These are phyloP conservation scores for Paragorgia papillata DNA, from an alignment of 92 coral and sea anemone species.

Conservation along the genomic window DNA sequence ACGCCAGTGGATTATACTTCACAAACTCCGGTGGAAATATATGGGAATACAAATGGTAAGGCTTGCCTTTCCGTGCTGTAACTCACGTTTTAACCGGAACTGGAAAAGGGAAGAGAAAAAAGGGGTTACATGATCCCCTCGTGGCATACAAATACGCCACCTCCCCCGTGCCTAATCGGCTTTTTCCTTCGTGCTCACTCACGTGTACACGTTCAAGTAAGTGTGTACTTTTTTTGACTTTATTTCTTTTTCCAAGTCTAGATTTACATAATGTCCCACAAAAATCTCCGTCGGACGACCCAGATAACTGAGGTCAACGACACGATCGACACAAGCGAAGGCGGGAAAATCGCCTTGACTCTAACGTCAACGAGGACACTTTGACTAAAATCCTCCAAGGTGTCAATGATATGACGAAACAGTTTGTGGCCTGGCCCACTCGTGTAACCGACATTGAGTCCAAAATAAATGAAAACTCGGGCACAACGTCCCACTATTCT, in stretches of 20 bases:
- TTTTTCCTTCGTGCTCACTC: conserved; percentile 24
- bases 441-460: conserved; percentile 4
- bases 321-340: conserved; percentile 13
- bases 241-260: background rate
- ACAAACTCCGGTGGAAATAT: too few species aligned
- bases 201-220: conserved; percentile 32
- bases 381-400: background rate
- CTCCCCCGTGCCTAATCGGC: conserved; percentile 12
- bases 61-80: too few species aligned
- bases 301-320: background rate
- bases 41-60: too few species aligned
- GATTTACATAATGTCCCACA: background rate
- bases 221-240: conserved; percentile 3
- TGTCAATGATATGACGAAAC: conserved; percentile 24
- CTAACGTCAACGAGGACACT: background rate
- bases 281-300: background rate
- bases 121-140: background rate
- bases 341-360: conserved; percentile 9
- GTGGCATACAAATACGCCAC: background rate
- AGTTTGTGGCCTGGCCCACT: conserved; percentile 18
- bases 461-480: background rate
- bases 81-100: too few species aligned
- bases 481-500: background rate
- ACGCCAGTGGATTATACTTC: too few species aligned
- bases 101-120: background rate